A percentile compares a stretch with the other conserved stretches of the same genome.
phyloP scores from a whole-genome alignment of 2,797 vertebrate species.

The Urophycis tenuis region DNA sequence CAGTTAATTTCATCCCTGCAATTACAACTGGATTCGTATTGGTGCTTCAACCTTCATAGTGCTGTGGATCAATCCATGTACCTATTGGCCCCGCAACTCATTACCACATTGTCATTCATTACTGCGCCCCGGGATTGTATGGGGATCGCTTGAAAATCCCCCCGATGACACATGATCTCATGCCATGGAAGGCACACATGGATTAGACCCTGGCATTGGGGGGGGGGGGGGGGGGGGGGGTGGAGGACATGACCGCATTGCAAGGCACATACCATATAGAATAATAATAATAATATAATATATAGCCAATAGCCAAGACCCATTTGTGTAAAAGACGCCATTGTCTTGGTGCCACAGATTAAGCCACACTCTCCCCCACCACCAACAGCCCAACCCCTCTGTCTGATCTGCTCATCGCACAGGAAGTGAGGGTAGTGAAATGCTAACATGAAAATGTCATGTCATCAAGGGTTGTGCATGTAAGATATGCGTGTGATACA shows the following conservation, averaged over 20 bases:
- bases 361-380: no score
- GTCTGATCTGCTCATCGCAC: slow-evolving; percentile 16
- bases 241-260: no score
- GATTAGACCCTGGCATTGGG: no score
- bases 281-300: no score
- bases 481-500: not conserved
- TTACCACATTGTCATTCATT: slow-evolving; percentile 28
- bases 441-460: not conserved
- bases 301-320: no score
- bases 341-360: not conserved
- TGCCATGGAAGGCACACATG: not conserved
- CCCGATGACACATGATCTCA: no score
- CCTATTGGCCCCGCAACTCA: slow-evolving; percentile 31
- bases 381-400: not conserved
- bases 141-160: slow-evolving; percentile 20
- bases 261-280: not conserved
- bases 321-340: not conserved
- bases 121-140: slow-evolving; percentile 13
- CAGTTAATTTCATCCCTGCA: slow-evolving; percentile 15
- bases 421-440: slow-evolving; percentile 1
- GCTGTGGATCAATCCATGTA: slow-evolving; percentile 31
- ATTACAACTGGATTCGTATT: slow-evolving; percentile 27
- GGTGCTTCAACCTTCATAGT: slow-evolving; percentile 33
- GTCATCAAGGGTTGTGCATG: not conserved
- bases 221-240: no score